phyloP scores from a whole-genome alignment of 2,113 vertebrate species.

The Psilopogon haemacephalus region DNA sequence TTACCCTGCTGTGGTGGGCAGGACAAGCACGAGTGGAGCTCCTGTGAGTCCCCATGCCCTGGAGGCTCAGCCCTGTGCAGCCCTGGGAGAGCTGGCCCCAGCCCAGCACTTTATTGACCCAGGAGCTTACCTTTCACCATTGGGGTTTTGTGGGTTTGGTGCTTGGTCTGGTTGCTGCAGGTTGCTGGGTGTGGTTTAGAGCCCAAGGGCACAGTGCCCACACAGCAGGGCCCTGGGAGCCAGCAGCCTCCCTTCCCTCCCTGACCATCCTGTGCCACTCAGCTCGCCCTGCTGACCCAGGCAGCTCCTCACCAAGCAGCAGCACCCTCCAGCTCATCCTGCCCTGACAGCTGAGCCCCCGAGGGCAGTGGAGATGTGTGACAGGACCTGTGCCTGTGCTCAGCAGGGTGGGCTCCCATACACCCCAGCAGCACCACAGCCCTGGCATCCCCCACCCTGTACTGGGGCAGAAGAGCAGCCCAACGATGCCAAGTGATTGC shows the following conservation, averaged over 20 bases:
- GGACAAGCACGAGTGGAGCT: neutral
- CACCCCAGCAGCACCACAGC: neutral
- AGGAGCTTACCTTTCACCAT: neutral
- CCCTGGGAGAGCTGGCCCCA: neutral
- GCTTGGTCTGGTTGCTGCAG: neutral
- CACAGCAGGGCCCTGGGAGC: fast-evolving
- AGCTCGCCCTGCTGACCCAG: neutral
- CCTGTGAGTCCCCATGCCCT: neutral
- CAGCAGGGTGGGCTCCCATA: neutral
- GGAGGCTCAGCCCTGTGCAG: neutral
- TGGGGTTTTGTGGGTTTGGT: neutral
- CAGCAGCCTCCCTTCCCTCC: neutral
- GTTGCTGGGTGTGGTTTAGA: neutral
- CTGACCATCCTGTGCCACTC: neutral
- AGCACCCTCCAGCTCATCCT: neutral
- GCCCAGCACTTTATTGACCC: neutral
- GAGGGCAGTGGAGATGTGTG: neutral
- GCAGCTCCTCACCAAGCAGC: neutral
- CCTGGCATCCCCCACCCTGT: neutral
- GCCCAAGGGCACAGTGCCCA: neutral
- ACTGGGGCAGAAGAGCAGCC: neutral
- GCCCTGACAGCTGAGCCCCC: neutral
- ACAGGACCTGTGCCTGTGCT: fast-evolving
- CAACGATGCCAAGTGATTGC: neutral
- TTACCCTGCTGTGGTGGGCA: neutral